Evolutionary conservation across 30 jellyfish, hydroid and myxozoan species (phyloP).

Genomic region (Chironex yamaguchii): DNA sequence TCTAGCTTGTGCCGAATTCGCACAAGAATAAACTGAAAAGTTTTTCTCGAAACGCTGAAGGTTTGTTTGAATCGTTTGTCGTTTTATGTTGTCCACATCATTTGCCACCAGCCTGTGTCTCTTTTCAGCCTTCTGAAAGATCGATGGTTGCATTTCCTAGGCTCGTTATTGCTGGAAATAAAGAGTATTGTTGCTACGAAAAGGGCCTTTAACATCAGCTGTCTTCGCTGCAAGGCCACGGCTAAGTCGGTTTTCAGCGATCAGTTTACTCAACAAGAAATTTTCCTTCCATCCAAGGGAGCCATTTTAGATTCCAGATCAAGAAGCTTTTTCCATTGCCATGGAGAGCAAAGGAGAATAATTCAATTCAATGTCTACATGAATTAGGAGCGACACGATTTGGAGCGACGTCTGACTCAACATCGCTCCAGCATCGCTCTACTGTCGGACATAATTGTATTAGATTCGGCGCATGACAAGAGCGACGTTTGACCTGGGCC

Average conservation of each 20-base stretch:
- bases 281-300: conserved; percentile 5
- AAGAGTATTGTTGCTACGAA: too few relatives aligned
- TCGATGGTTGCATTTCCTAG: not conserved
- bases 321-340: too few relatives aligned
- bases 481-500: conserved; percentile 75
- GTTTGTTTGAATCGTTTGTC: conserved; percentile 19
- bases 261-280: conserved; percentile 37
- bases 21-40: not conserved
- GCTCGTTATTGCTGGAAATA: conserved; percentile 25
- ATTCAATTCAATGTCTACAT: too few relatives aligned
- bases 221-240: too few relatives aligned
- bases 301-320: conserved; percentile 2
- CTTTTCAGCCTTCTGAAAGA: not conserved
- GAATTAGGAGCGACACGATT: conserved; percentile 33
- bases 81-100: not conserved
- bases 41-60: conserved; percentile 18
- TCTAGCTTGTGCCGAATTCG: conserved; percentile 14
- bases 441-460: conserved; percentile 43
- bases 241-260: conserved; percentile 58
- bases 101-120: not conserved
- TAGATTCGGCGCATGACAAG: conserved; percentile 76
- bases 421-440: conserved; percentile 70
- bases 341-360: too few relatives aligned
- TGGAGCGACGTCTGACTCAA: conserved; percentile 69
- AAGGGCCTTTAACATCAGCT: too few relatives aligned